A percentile compares a stretch with the other conserved stretches of the same genome.
Conservation (phyloP, 2,797 vertebrate species). For the Sebastes kiyomatsui region DNA sequence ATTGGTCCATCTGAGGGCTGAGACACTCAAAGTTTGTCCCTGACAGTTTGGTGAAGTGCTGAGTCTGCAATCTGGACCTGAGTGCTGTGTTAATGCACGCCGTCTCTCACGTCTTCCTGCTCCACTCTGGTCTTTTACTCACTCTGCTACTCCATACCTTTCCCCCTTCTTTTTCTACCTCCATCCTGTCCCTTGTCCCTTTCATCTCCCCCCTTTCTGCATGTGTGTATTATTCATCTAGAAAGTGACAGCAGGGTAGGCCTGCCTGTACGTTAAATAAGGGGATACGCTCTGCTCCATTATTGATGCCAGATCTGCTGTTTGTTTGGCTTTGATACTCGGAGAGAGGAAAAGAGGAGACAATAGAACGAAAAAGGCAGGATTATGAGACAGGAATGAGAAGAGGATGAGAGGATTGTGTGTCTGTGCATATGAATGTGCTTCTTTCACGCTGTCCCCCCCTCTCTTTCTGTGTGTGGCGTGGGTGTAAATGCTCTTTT, state of each 20-base stretch:
- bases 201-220: conserved; percentile 34
- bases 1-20: conserved; percentile 48
- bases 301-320: conserved; percentile 79
- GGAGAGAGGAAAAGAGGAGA: conserved; percentile 33
- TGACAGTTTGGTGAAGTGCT: conserved; percentile 78
- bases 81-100: conserved; percentile 82
- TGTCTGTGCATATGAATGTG: conserved; percentile 58
- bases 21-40: conserved; percentile 78
- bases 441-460: conserved; percentile 17
- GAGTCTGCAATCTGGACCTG: conserved; percentile 78
- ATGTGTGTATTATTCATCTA: conserved; percentile 85
- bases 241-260: conserved; percentile 77
- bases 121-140: conserved; percentile 55
- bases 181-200: conserved; percentile 62
- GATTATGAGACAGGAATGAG: conserved; percentile 35
- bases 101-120: conserved; percentile 38
- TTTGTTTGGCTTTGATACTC: conserved; percentile 71
- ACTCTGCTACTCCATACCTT: conserved; percentile 44
- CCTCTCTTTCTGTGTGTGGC: conserved; percentile 12
- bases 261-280: conserved; percentile 75
- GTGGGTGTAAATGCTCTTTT: conserved; percentile 62
- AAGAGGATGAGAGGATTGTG: conserved; percentile 39
- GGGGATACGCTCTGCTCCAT: conserved; percentile 73
- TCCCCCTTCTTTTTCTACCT: conserved; percentile 40
- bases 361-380: conserved; percentile 23